Evolutionary conservation across 2,797 vertebrate species (phyloP).

Genomic region (Microhierax caerulescens): DNA sequence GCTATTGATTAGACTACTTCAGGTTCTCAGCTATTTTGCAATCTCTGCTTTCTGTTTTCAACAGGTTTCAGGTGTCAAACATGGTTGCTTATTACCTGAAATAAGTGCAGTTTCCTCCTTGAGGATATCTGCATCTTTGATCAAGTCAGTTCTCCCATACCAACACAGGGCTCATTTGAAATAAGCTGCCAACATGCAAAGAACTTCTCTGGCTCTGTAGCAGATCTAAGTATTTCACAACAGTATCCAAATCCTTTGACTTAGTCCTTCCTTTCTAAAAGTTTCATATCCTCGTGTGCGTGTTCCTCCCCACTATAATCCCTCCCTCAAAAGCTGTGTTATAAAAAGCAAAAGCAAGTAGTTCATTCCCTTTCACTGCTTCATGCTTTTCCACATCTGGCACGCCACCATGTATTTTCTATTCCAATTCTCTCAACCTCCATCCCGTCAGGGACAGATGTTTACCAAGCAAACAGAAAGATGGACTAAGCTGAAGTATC

Average conservation of each 20-base stretch:
- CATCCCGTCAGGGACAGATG: neutral
- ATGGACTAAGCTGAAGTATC: neutral
- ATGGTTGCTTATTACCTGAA: neutral
- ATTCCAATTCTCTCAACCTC: neutral
- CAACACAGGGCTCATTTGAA: neutral
- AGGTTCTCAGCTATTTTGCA: neutral
- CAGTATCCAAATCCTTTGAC: neutral
- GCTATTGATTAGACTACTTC: neutral
- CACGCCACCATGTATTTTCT: neutral
- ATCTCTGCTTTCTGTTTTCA: neutral
- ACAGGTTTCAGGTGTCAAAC: neutral
- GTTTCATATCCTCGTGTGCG: neutral
- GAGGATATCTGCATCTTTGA: neutral
- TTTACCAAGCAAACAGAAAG: slow-evolving; percentile 19
- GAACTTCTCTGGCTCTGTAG: neutral
- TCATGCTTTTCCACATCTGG: neutral
- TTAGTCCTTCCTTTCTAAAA: neutral
- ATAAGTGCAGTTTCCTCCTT: neutral
- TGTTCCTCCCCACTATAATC: neutral
- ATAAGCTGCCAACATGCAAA: neutral
- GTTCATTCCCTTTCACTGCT: neutral
- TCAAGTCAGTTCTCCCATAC: neutral
- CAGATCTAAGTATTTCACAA: neutral
- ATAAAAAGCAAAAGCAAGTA: neutral
- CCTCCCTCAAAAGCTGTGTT: neutral